phyloP scores from a whole-genome alignment of 2,113 vertebrate genomes.

The Amazona vittata region DNA sequence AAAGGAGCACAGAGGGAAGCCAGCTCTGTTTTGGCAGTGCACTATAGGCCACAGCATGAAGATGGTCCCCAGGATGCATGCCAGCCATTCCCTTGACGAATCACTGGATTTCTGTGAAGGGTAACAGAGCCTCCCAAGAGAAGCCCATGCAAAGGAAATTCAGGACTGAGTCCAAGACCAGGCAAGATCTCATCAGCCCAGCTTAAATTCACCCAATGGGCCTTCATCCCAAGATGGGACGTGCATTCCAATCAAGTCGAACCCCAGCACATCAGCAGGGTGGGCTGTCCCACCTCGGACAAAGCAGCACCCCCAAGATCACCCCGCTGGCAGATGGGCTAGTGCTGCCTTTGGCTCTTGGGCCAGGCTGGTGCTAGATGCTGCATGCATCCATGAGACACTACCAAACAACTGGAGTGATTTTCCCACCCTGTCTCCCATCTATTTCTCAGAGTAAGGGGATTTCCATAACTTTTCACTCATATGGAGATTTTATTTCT shows the following conservation, averaged over 20 bases:
- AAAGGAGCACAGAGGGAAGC: not conserved
- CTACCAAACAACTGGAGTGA: not conserved
- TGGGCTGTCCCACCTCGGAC: not conserved
- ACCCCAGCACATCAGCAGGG: fast-evolving
- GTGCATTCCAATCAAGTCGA: not conserved
- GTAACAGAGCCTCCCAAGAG: not conserved
- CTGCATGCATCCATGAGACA: not conserved
- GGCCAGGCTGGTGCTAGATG: not conserved
- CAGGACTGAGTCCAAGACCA: not conserved
- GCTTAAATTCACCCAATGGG: not conserved
- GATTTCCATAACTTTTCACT: not conserved
- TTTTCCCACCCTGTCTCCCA: not conserved
- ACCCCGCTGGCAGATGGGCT: not conserved
- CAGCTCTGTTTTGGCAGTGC: fast-evolving
- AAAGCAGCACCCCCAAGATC: not conserved
- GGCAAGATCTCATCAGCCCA: not conserved
- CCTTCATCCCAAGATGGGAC: not conserved
- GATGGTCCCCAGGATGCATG: not conserved
- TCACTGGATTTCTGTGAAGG: not conserved
- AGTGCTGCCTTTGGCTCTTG: not conserved
- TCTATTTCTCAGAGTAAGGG: not conserved
- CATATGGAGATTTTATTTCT: not conserved
- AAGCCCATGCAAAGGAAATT: not conserved
- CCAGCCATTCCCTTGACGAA: not conserved
- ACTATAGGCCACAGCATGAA: not conserved